Base-by-base conservation (phyloP, 2,888 invertebrate species). In the Hoplodrina ambigua region DNA sequence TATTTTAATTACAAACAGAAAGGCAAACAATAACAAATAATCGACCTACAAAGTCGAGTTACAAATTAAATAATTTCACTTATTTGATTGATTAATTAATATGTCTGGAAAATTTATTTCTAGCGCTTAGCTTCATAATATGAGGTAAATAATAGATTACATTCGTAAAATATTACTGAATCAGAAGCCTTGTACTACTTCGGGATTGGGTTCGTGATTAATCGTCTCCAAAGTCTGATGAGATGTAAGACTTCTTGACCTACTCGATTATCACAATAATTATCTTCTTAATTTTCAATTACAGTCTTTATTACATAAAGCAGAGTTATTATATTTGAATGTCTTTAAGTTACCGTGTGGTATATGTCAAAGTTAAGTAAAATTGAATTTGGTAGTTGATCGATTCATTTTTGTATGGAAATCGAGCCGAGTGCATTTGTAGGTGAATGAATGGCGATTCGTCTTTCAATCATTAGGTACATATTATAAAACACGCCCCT, bases 131-230 rank as follows among this genome's bases (percentile, higher is more conserved):
- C 25, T 67, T 58, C 33, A 55, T 58, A 66, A 49, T 37, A 30
- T 3, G n/a, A 62, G 20, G 20, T 33, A 72, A 77, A 68, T 72
- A 77, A 61, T 61, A 46, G 11, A 52, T 68, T 53, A 68, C 20
- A 62, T 69, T 44, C 4, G 33, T 49, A 68, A 68, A 65, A 65
- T 62, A 69, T 73, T 69, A 15, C 33, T 65, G n/a, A 59, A 49
- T 73, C 68, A 62, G 78, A 62, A 68, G 63, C 57, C 61, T 58
- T 53, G 33, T 65, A 17, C 58, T 55, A 17, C 61, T 69, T 54
- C 5, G 54, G 64, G 41, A 59, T 65, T 17, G 5, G 25, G 55
- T 62, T 65, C 61, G 57, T 72, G 64, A 68, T 76, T 76, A 60
- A 72, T 72, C 25, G 59, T 44, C 25, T 55, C 53, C 49, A 54